These are phyloP conservation scores for Drosophila gunungcola DNA, from an alignment of 1,140 invertebrate genomes.

Conservation along the genomic window DNA sequence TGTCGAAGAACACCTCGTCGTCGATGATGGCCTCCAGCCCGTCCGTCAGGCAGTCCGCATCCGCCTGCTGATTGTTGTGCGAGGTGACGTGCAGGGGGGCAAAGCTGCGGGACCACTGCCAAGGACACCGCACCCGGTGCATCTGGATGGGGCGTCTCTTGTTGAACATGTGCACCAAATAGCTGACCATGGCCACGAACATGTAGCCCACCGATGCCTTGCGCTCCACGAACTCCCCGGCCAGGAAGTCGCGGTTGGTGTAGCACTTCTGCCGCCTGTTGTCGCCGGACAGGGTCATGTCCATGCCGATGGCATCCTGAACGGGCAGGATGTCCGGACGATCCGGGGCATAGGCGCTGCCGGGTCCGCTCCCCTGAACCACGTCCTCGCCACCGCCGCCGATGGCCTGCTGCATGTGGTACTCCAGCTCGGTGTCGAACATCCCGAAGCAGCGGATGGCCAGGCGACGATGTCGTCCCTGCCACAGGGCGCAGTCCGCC, in stretches of 20 bases:
- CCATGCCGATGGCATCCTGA: slow-evolving; percentile 55
- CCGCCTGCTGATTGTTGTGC: slow-evolving; percentile 27
- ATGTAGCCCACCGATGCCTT: slow-evolving; percentile 87
- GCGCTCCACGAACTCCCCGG: slow-evolving; percentile 76
- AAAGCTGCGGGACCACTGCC: slow-evolving; percentile 86
- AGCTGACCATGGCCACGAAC: slow-evolving; percentile 86
- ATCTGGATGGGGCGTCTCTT: slow-evolving; percentile 84
- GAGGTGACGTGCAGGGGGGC: slow-evolving; percentile 82
- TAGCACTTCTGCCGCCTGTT: slow-evolving; percentile 33
- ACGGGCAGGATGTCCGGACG: slow-evolving; percentile 85
- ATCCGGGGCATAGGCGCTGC: slow-evolving; percentile 42
- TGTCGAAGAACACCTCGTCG: slow-evolving; percentile 82
- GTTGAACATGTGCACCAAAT: slow-evolving; percentile 86
- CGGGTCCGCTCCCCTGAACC: slow-evolving; percentile 13
- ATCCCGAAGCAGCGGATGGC: slow-evolving; percentile 85
- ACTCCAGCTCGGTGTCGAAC: slow-evolving; percentile 56
- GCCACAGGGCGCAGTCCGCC: slow-evolving; percentile 88
- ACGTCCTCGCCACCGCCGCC: slow-evolving; percentile 8
- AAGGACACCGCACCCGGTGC: slow-evolving; percentile 75
- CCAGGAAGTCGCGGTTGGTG: slow-evolving; percentile 60
- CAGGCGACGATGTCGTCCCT: slow-evolving; percentile 89
- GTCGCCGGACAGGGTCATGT: slow-evolving; percentile 21
- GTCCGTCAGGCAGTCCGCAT: slow-evolving; percentile 45
- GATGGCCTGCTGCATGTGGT: slow-evolving; percentile 23
- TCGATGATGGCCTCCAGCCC: slow-evolving; percentile 59